A percentile compares a stretch with the other conserved stretches of the same genome.
Conservation (phyloP, 2,113 vertebrate genomes). For the Psephotus haematonotus region DNA sequence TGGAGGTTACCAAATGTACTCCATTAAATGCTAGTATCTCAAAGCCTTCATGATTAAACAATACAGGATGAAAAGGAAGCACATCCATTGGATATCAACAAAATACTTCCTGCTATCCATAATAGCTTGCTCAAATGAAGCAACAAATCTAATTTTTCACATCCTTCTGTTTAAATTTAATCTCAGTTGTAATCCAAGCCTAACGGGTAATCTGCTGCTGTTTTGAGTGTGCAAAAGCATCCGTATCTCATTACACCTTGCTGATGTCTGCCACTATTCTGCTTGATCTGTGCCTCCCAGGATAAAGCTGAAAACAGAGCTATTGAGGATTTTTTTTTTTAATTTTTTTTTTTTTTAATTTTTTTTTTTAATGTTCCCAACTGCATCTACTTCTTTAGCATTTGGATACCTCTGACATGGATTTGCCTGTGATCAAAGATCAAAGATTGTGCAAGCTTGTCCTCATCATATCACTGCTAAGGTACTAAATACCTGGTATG, state of each 20-base stretch:
- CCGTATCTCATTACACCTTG: background rate
- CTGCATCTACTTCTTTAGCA: background rate
- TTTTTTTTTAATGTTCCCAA: background rate
- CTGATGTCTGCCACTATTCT: background rate
- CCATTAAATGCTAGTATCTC: background rate
- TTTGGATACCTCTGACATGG: background rate
- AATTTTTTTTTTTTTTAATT: background rate
- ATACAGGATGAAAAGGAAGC: background rate
- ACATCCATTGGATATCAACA: background rate
- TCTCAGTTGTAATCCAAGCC: background rate
- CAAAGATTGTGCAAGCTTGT: background rate
- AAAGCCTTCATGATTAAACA: background rate
- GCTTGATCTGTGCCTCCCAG: background rate
- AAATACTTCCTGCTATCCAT: background rate
- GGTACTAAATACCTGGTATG: background rate
- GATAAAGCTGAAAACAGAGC: background rate
- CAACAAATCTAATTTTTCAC: background rate
- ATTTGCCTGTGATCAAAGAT: background rate
- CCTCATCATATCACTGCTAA: background rate
- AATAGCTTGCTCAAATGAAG: background rate
- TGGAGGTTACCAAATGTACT: background rate
- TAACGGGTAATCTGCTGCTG: background rate
- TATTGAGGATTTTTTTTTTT: background rate
- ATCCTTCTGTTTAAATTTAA: background rate
- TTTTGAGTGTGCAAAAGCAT: background rate